Conservation (phyloP, 2,888 invertebrate genomes). For the Peribatodes rhomboidaria region DNA sequence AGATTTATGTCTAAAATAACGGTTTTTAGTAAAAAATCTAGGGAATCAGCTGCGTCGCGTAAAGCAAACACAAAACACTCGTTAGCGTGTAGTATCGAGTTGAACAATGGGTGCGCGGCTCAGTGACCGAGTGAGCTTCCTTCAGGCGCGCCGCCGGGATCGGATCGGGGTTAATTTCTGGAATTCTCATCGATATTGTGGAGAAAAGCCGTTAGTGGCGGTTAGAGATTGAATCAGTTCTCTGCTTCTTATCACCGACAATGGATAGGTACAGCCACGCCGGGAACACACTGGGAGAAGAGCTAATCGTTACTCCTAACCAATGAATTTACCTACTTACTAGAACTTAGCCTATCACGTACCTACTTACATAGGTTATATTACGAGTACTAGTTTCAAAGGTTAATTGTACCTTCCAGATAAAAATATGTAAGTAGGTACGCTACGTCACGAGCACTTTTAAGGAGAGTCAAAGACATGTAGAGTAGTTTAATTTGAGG, state of each 20-base stretch:
- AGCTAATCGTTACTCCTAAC: too few relatives aligned
- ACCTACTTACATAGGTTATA: too few relatives aligned
- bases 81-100: conserved; percentile 44
- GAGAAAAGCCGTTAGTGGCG: conserved; percentile 35
- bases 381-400: too few relatives aligned
- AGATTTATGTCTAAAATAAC: conserved; percentile 84
- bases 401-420: too few relatives aligned
- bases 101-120: conserved; percentile 28
- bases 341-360: too few relatives aligned
- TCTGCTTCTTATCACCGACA: not conserved
- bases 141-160: not conserved
- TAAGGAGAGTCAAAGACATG: too few relatives aligned
- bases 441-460: too few relatives aligned
- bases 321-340: too few relatives aligned
- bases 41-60: conserved; percentile 73
- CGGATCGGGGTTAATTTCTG: conserved; percentile 27
- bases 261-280: not conserved
- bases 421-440: too few relatives aligned
- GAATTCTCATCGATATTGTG: conserved; percentile 31
- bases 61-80: conserved; percentile 53
- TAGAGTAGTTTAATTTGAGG: too few relatives aligned
- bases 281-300: not conserved
- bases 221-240: conserved; percentile 15
- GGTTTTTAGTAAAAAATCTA: conserved; percentile 78
- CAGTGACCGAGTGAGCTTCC: conserved; percentile 38